Base-by-base conservation (phyloP, 2,888 invertebrate genomes). In the Nycteola revayana region DNA sequence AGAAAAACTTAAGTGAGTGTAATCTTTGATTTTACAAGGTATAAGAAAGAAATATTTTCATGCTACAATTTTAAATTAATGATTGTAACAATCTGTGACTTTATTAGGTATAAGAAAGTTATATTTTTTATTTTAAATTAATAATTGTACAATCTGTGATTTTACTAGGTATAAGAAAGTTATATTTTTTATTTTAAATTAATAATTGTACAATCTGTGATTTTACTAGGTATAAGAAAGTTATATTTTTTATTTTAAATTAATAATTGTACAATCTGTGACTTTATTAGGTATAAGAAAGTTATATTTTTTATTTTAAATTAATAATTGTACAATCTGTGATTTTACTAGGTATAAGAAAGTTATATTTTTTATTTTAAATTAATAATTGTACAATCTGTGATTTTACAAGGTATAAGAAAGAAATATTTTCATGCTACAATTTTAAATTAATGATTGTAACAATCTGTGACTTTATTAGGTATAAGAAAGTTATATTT, bases 1-100 rank as follows among this genome's bases (percentile, higher is more conserved):
- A 14, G 20, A 20, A 24, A 33, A 33, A 33, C 33, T 33, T 28
- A 33, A 33, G 33, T 33, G 26, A 33, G 2, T 33, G 28, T 27
- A 33, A 33, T 33, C 28, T 33, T 28, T 33, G 28, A 27, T 33
- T 33, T 33, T 24, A 24, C 27, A 27, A 27, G 27, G 27, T 28
- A 27, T 28, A 28, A 28, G 26, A 28, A 28, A 27, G 33, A 23
- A 9, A 28, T 23, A 33, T 33, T 33, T 28, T 33, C 26, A 22
- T 31, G 31, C 31, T 25, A 24, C 7, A 9, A 10, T 10, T 9
- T 9, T 25, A 25, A 9, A 25, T 9, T 25, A 9, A 25, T 21
- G n/a, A 21, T 21, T 21, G 21, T 21, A 9, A 9, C 25, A 25
- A 10, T 10, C 11, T 9, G 10, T 10, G 9, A 10, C 7, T 25